Conservation (phyloP, 2,113 vertebrate species). For the Podarcis raffonei region DNA sequence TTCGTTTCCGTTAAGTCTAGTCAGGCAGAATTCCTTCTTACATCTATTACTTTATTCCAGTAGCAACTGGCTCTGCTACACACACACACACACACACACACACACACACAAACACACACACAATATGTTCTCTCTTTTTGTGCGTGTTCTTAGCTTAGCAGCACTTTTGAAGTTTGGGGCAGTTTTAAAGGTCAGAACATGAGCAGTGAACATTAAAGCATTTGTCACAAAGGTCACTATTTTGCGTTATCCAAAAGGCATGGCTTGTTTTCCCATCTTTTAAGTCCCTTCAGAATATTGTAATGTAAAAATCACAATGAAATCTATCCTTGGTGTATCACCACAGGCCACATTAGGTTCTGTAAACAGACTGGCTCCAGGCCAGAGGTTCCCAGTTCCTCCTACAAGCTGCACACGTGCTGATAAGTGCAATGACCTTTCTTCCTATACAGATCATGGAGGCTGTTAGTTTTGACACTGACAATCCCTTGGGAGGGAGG, state of each 20-base stretch:
- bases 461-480: background rate
- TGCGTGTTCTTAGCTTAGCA: background rate
- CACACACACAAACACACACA: background rate
- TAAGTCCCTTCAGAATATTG: background rate
- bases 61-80: background rate
- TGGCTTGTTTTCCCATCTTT: background rate
- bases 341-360: background rate
- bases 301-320: conserved; percentile 3
- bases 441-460: background rate
- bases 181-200: background rate
- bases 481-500: background rate
- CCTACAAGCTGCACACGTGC: background rate
- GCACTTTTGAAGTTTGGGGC: background rate
- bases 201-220: background rate
- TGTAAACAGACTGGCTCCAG: background rate
- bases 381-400: background rate
- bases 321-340: conserved; percentile 5
- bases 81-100: background rate
- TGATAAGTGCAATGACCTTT: conserved; percentile 1
- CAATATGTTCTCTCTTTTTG: no score
- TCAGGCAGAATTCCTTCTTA: background rate
- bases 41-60: background rate
- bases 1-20: background rate
- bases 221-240: background rate
- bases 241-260: background rate